Conservation (phyloP, 2,113 vertebrate genomes). For the Notothenia coriiceps region DNA sequence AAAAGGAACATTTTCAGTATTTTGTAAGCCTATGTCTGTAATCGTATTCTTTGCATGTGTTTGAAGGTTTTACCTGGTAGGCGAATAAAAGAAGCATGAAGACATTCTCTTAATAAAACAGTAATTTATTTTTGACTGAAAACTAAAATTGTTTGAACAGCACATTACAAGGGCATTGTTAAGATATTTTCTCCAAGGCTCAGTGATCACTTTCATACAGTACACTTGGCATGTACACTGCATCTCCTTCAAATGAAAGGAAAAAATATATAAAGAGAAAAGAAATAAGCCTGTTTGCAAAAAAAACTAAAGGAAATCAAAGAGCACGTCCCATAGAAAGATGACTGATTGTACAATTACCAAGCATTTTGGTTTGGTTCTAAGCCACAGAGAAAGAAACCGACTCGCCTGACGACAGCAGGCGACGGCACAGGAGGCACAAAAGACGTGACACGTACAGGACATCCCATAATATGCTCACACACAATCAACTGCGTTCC, state of each 20-base stretch:
- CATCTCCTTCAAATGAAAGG: conserved; percentile 81
- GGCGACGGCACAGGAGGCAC: conserved; percentile 74
- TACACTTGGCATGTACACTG: conserved; percentile 82
- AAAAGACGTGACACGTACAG: conserved; percentile 64
- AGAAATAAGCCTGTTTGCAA: conserved; percentile 50
- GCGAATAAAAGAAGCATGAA: conserved; percentile 15
- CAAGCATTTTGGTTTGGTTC: conserved; percentile 78
- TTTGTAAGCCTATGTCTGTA: background rate
- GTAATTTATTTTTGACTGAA: conserved; percentile 83
- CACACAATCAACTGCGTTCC: conserved; percentile 47
- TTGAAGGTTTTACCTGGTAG: background rate
- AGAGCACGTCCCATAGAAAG: conserved; percentile 41
- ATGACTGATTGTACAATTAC: conserved; percentile 79
- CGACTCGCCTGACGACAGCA: conserved; percentile 33
- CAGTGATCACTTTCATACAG: conserved; percentile 84
- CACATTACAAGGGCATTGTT: conserved; percentile 82
- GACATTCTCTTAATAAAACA: conserved; percentile 76
- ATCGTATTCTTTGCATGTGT: background rate
- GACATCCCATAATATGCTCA: conserved; percentile 70
- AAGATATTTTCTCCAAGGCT: conserved; percentile 84
- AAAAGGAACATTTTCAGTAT: background rate
- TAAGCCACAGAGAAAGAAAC: conserved; percentile 74
- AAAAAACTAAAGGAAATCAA: conserved; percentile 28
- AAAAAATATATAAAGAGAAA: conserved; percentile 36
- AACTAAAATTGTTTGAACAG: conserved; percentile 83